Percentiles rank a stretch among this genome's conserved stretches.
Conservation (phyloP, 2,888 invertebrate genomes). For the Cepaea hortensis region DNA sequence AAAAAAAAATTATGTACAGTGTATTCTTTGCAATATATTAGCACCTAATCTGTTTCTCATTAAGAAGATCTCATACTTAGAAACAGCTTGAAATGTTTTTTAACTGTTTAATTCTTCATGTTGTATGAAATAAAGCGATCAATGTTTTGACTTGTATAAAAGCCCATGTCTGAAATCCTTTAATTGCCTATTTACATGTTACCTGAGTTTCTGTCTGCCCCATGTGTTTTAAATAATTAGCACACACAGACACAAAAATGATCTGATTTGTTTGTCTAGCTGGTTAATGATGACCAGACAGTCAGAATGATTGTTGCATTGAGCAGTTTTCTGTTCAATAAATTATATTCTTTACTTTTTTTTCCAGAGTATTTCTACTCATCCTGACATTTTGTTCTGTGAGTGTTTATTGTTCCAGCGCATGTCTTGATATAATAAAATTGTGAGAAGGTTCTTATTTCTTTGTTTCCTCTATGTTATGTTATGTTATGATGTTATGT, state of each 20-base stretch:
- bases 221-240: not conserved
- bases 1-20: no score
- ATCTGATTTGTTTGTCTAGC: conserved; percentile 3
- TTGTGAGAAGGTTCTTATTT: no score
- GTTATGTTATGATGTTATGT: no score
- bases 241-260: not conserved
- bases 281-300: no score
- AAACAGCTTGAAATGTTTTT: not conserved
- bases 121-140: conserved; percentile 1
- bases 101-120: not conserved
- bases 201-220: not conserved
- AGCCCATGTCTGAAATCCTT: not conserved
- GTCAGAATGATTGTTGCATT: no score
- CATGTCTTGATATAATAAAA: no score
- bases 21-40: no score
- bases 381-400: no score
- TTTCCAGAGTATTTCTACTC: no score
- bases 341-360: not conserved
- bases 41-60: not conserved
- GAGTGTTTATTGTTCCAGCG: no score
- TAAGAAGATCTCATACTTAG: not conserved
- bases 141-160: not conserved
- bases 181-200: not conserved
- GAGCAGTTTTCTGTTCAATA: not conserved
- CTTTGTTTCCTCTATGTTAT: no score